These are phyloP conservation scores for Muschampia plurimacula DNA, from an alignment of 2,888 invertebrate genomes.

Conservation along the genomic window DNA sequence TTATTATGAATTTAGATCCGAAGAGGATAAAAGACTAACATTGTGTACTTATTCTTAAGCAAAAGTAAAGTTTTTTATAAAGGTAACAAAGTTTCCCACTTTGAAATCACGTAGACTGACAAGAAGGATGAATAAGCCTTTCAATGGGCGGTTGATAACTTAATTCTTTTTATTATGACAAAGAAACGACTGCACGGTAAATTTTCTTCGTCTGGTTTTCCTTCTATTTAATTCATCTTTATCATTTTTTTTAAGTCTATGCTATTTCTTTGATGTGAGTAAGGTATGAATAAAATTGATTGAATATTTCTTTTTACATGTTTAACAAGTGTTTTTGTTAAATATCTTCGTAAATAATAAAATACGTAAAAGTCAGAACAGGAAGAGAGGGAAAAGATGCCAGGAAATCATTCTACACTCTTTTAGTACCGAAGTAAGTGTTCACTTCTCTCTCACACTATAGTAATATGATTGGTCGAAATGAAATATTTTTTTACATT, in stretches of 20 bases:
- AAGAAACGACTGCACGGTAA: slow-evolving; percentile 20
- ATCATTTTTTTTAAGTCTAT: slow-evolving; percentile 5
- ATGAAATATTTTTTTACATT: too few relatives aligned
- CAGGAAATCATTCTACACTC: too few relatives aligned
- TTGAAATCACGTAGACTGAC: slow-evolving; percentile 8
- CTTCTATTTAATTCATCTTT: slow-evolving; percentile 26
- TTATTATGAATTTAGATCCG: too few relatives aligned
- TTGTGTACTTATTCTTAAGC: not conserved
- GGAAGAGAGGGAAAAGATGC: too few relatives aligned
- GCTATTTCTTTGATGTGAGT: slow-evolving; percentile 7
- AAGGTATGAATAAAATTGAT: not conserved
- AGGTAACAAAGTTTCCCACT: slow-evolving; percentile 1
- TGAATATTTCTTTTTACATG: not conserved
- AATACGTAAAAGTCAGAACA: too few relatives aligned
- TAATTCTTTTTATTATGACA: slow-evolving; percentile 33
- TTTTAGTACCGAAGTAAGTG: too few relatives aligned
- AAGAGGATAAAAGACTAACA: not conserved
- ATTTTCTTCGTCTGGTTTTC: slow-evolving; percentile 25
- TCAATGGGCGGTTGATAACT: slow-evolving; percentile 29
- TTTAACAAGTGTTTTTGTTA: not conserved
- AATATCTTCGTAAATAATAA: too few relatives aligned
- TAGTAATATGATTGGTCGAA: too few relatives aligned
- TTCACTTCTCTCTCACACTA: too few relatives aligned
- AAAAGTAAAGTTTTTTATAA: not conserved
- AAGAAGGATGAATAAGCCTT: slow-evolving; percentile 21